A percentile compares a stretch with the other conserved stretches of the same genome.
phyloP scores from a whole-genome alignment of 2,113 vertebrate species.

The Sus scrofa region T2T-Sscrofa CM000812.6:198821501-198822000 shows the following conservation, averaged over 20 bases:
- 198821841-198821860: conserved; percentile 68
- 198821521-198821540: not conserved
- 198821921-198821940: conserved; percentile 48
- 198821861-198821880: conserved; percentile 68
- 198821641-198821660: not conserved
- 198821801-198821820: conserved; percentile 62
- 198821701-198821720: conserved; percentile 16
- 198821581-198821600: not conserved
- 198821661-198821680: not conserved
- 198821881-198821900: conserved; percentile 46
- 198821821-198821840: conserved; percentile 73
- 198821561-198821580: not conserved
- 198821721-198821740: conserved; percentile 50
- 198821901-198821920: conserved; percentile 54
- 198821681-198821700: conserved; percentile 47
- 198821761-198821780: conserved; percentile 45
- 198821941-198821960: not conserved
- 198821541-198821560: not conserved
- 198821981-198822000: conserved; percentile 27
- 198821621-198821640: not conserved
- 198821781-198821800: conserved; percentile 72
- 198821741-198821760: conserved; percentile 24
- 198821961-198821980: conserved; percentile 27
- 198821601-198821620: not conserved
- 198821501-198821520: not conserved